A percentile compares a stretch with the other conserved stretches of the same genome.
These are phyloP conservation scores for Sylvilagus floridanus DNA, from an alignment of 2,797 vertebrate species.

Conservation along the genomic window DNA sequence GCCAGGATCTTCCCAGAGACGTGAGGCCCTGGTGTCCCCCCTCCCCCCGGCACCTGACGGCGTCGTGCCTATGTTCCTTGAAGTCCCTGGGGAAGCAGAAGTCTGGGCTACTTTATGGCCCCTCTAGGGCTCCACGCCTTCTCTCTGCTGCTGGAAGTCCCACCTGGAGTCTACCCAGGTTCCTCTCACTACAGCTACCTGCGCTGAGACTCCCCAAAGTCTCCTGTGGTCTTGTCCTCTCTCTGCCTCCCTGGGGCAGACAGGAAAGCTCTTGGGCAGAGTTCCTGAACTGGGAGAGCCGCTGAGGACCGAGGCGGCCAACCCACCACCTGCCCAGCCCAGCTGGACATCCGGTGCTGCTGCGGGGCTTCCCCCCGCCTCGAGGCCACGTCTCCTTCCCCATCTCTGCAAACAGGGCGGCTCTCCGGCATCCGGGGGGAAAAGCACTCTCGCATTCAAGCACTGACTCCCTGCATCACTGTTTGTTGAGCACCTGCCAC, in stretches of 20 bases:
- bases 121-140: neutral
- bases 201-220: neutral
- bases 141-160: neutral
- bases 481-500: conserved; percentile 36
- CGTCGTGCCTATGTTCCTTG: neutral
- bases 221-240: neutral
- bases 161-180: neutral
- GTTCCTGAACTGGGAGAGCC: neutral
- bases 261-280: neutral
- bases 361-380: neutral
- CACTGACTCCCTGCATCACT: no score
- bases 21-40: neutral
- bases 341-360: neutral
- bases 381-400: neutral
- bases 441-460: neutral
- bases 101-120: neutral
- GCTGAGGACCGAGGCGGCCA: neutral
- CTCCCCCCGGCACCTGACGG: rapidly evolving
- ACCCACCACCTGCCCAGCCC: neutral
- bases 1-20: neutral
- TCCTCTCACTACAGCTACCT: neutral
- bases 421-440: no score
- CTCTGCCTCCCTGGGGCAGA: neutral
- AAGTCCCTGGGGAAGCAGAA: neutral
- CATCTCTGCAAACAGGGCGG: neutral